phyloP scores from a whole-genome alignment of 2,797 vertebrate species.

The Aulostomus chinensis region DNA sequence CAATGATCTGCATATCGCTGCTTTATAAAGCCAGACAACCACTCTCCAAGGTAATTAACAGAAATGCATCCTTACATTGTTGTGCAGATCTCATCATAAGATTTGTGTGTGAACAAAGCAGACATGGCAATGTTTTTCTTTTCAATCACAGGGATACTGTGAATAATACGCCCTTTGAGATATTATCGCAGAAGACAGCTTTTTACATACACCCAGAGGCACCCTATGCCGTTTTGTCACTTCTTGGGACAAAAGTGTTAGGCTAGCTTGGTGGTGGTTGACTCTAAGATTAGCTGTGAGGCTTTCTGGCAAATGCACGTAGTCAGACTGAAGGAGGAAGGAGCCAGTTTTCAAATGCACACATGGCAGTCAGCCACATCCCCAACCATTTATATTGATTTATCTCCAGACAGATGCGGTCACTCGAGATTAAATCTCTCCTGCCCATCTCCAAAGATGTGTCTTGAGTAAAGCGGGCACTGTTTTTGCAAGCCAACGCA shows the following conservation, averaged over 20 bases:
- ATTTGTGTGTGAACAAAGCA: neutral
- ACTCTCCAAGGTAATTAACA: no score
- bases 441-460: no score
- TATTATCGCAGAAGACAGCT: slow-evolving; percentile 9
- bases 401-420: slow-evolving; percentile 29
- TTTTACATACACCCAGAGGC: slow-evolving; percentile 22
- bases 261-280: slow-evolving; percentile 4
- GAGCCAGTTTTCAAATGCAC: slow-evolving; percentile 48
- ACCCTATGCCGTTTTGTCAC: neutral
- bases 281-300: slow-evolving; percentile 10
- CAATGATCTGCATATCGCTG: no score
- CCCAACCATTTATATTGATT: slow-evolving; percentile 12
- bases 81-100: no score
- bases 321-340: slow-evolving; percentile 6
- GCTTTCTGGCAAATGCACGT: slow-evolving; percentile 27
- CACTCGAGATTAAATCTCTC: slow-evolving; percentile 42
- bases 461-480: no score
- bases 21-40: no score
- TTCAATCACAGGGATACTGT: slow-evolving; percentile 1
- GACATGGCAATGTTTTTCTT: neutral
- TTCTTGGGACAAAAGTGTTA: neutral
- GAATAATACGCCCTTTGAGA: slow-evolving; percentile 14
- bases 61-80: neutral
- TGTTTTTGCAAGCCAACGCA: no score
- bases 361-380: slow-evolving; percentile 48